A percentile compares a stretch with the other conserved stretches of the same genome.
phyloP scores from a whole-genome alignment of 2,888 invertebrate genomes.

The Tholera decimalis region DNA sequence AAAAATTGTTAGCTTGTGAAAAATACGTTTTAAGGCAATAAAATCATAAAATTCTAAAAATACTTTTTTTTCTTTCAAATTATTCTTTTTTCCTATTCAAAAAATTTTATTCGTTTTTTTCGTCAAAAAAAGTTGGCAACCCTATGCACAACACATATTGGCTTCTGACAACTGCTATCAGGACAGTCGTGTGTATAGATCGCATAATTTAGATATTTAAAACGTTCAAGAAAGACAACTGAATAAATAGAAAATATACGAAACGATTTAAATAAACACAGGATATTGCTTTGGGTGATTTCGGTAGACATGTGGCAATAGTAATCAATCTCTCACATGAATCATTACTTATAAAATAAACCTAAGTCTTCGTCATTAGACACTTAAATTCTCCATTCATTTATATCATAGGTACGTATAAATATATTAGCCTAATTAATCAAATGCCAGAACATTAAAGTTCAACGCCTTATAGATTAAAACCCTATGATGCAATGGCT shows the following conservation, averaged over 20 bases:
- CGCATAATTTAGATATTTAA: neutral
- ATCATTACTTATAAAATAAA: neutral
- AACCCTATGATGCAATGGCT: constrained; percentile 63
- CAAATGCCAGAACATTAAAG: constrained; percentile 69
- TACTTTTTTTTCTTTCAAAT: too few species aligned
- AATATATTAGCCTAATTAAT: constrained; percentile 54
- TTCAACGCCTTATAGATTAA: constrained; percentile 66
- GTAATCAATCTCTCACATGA: neutral
- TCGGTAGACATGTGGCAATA: neutral
- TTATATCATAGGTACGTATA: constrained; percentile 7
- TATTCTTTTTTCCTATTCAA: too few species aligned
- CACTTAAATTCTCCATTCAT: too few species aligned
- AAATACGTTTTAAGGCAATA: too few species aligned
- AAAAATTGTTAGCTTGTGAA: too few species aligned
- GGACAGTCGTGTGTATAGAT: neutral
- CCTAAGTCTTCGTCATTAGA: too few species aligned
- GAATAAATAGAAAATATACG: neutral
- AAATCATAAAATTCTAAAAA: too few species aligned
- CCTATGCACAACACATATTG: neutral
- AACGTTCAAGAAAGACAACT: neutral
- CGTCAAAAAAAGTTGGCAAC: too few species aligned
- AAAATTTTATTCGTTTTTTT: too few species aligned
- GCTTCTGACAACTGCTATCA: neutral
- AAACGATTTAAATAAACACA: neutral
- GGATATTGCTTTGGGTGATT: constrained; percentile 10